Evolutionary conservation across 2,888 invertebrate species (phyloP), one percentile per base, ranked within the genome.

Genomic region (Thelaira solivaga): DNA sequence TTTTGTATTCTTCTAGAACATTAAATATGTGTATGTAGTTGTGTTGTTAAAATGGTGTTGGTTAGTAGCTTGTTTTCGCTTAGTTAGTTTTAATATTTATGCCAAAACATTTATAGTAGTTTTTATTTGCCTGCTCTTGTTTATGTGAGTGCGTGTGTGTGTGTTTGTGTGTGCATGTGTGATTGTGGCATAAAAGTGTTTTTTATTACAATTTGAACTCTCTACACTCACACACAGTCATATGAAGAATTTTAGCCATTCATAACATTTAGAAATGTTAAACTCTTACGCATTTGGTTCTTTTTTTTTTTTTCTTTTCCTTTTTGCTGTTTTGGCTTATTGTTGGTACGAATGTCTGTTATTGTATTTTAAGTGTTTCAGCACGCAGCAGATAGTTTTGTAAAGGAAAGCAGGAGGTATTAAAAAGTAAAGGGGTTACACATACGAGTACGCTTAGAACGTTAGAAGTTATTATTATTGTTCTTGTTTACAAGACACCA

Each of bases 1-100:
- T n/a, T n/a, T 11, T 55, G 20, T 55, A 13, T 7, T 13, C 1
- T 10, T 24, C 2, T 10, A 26, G n/a, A 62, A 62, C 31, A 16
- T 62, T 47, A 47, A 62, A 62, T 61, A 43, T 55, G 55, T 36
- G 49, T 61, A 43, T 55, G 55, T 36, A 57, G 57, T 57, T 45
- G 45, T 74, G 64, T 45, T 69, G 49, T 49, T 78, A 64, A 73
- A 69, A 64, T 51, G 64, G 73, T 69, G 64, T 51, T 64, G 62
- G 73, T 77, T 77, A 68, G 68, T 59, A 64, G 68, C 73, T 59
- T 73, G 77, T 69, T 73, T 73, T 78, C 73, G 77, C 77, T 73
- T 65, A 69, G 77, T 69, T 78, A 73, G 77, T 73, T 78, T 73
- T 69, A 64, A 78, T 74, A 78, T 73, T 78, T 69, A 78, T 74